Percentiles rank a stretch among this genome's conserved stretches.
These are phyloP conservation scores for Sula dactylatra DNA, from an alignment of 2,113 vertebrate species.

Conservation along the genomic window DNA sequence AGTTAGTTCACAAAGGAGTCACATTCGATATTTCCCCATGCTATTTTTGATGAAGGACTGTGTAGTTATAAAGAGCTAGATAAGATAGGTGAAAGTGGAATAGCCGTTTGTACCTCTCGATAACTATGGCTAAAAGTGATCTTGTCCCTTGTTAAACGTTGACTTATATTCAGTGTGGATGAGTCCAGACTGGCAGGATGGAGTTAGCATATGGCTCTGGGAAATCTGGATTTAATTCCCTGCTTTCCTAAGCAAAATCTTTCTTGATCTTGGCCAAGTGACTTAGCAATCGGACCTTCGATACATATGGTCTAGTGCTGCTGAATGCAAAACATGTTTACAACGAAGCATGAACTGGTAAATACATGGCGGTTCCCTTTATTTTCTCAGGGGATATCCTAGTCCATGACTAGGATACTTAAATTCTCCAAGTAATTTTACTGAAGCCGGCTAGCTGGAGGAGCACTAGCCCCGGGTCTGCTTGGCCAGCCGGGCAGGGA, in stretches of 20 bases:
- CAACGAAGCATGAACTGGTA: background rate
- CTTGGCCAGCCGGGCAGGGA: background rate
- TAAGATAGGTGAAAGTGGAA: background rate
- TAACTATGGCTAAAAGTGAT: background rate
- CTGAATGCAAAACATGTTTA: background rate
- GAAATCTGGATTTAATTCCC: background rate
- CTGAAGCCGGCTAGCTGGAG: background rate
- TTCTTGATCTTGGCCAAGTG: background rate
- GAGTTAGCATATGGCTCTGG: background rate
- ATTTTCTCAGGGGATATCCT: background rate
- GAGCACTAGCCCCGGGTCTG: background rate
- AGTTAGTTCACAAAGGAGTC: background rate
- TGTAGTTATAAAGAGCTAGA: background rate
- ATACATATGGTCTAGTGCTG: background rate
- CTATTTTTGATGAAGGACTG: background rate
- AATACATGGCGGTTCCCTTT: background rate
- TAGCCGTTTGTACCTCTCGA: background rate
- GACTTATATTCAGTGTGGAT: background rate
- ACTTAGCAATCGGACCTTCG: background rate
- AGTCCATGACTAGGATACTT: background rate
- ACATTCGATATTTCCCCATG: background rate
- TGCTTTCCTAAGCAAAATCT: background rate
- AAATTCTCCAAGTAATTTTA: background rate
- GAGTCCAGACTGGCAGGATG: background rate
- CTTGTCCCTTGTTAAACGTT: background rate